Evolutionary conservation across 2,888 invertebrate genomes (phyloP).

Genomic region (Syrista parreyssii): DNA sequence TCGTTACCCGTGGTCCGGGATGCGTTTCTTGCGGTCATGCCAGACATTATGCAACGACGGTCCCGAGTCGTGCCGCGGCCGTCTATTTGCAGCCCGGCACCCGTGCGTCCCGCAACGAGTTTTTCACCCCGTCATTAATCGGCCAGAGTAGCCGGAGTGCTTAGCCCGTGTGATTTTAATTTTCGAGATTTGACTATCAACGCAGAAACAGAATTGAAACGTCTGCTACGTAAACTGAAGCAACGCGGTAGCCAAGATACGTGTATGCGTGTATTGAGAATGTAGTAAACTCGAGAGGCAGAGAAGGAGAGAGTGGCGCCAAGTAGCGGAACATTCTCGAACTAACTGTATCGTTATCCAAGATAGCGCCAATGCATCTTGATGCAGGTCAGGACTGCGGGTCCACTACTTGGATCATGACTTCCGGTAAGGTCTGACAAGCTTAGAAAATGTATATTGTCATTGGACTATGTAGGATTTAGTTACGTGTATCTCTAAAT

Average conservation of each 20-base stretch:
- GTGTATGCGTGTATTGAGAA: neutral
- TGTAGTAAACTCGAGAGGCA: neutral
- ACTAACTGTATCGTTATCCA: neutral
- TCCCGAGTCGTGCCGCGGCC: neutral
- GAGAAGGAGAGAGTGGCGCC: neutral
- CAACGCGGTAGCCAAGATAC: neutral
- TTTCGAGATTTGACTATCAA: neutral
- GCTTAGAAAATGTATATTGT: neutral
- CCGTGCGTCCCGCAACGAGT: neutral
- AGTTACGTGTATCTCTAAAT: neutral
- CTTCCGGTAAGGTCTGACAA: neutral
- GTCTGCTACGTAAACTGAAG: neutral
- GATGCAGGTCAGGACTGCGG: neutral
- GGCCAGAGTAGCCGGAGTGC: neutral
- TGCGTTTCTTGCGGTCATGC: conserved; percentile 29
- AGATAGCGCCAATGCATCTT: neutral
- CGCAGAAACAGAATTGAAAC: neutral
- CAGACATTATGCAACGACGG: conserved; percentile 30
- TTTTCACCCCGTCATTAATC: neutral
- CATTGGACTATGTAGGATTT: neutral
- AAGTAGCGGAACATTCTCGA: neutral
- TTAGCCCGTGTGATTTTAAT: neutral
- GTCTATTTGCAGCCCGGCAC: neutral
- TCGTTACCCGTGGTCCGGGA: conserved; percentile 41
- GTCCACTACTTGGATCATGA: neutral